Percentiles rank a stretch among this genome's conserved stretches.
phyloP scores from a whole-genome alignment of 2,797 vertebrate species.

The Loriculus beryllinus region DNA sequence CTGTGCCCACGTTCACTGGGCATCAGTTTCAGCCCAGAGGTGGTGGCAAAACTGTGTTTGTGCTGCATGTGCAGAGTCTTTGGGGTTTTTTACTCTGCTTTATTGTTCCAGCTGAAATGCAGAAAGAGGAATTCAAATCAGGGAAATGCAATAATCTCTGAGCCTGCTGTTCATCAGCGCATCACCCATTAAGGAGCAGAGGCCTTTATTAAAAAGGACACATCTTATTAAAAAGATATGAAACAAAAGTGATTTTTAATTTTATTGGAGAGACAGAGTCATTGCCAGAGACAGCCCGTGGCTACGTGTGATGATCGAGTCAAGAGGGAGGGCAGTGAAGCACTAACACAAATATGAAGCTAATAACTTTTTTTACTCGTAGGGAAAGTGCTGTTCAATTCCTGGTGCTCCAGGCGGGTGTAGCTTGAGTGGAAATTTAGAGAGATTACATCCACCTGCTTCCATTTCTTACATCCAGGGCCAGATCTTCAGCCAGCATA shows the following conservation, averaged over 20 bases:
- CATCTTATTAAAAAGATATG: conserved; percentile 58
- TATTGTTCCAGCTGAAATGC: background rate
- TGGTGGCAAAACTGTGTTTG: background rate
- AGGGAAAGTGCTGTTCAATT: conserved; percentile 67
- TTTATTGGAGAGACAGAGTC: conserved; percentile 71
- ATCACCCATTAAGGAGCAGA: conserved; percentile 27
- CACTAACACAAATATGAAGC: conserved; percentile 66
- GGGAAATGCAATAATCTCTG: conserved; percentile 20
- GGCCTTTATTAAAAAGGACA: conserved; percentile 64
- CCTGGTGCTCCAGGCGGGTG: conserved; percentile 62
- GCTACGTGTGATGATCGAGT: conserved; percentile 61
- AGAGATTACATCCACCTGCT: conserved; percentile 69
- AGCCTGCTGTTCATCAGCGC: conserved; percentile 43
- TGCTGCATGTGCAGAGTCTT: background rate
- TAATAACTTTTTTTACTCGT: conserved; percentile 71
- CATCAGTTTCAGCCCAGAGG: background rate
- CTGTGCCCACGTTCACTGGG: background rate
- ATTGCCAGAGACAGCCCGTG: conserved; percentile 62
- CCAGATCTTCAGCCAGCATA: conserved; percentile 41
- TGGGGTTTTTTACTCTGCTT: background rate
- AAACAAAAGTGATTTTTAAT: conserved; percentile 73
- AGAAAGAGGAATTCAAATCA: conserved; percentile 51
- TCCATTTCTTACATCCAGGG: conserved; percentile 24
- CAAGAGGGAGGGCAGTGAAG: conserved; percentile 40
- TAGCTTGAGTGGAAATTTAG: conserved; percentile 55